These are phyloP conservation scores for Saxicola maurus DNA, from an alignment of 2,797 vertebrate genomes.

Conservation along the genomic window DNA sequence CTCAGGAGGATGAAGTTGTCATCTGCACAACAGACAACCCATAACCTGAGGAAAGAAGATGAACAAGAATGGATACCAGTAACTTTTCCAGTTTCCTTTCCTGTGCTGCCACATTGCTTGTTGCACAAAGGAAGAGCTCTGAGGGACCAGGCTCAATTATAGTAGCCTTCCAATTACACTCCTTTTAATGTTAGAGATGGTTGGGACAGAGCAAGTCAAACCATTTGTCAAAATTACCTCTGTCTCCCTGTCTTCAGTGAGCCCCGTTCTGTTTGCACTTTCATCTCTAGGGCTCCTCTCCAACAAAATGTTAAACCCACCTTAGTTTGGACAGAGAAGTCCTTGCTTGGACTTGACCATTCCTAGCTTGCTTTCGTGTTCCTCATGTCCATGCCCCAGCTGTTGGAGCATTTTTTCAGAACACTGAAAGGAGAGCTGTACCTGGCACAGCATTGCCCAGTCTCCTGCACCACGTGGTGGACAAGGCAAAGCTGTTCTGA, in stretches of 20 bases:
- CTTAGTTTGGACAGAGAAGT: not conserved
- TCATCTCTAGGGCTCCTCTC: not conserved
- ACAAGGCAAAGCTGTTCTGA: not conserved
- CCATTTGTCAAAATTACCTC: not conserved
- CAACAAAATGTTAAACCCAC: not conserved
- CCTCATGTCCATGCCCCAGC: fast-evolving
- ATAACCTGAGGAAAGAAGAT: not conserved
- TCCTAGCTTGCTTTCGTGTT: not conserved
- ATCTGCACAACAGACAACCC: not conserved
- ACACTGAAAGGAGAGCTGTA: not conserved
- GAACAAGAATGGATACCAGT: not conserved
- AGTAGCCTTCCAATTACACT: not conserved
- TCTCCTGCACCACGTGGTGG: fast-evolving
- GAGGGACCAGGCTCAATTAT: not conserved
- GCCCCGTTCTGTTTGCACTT: fast-evolving
- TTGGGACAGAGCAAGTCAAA: not conserved
- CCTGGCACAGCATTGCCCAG: fast-evolving
- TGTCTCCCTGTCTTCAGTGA: not conserved
- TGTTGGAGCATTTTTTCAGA: not conserved
- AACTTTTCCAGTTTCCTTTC: not conserved
- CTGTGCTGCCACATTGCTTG: fast-evolving
- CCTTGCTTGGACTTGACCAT: not conserved
- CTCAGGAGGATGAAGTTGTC: not conserved
- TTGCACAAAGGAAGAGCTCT: not conserved
- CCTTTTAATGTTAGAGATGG: not conserved